Evolutionary conservation across 2,113 vertebrate genomes (phyloP).

Genomic region (Bothrops jararaca): DNA sequence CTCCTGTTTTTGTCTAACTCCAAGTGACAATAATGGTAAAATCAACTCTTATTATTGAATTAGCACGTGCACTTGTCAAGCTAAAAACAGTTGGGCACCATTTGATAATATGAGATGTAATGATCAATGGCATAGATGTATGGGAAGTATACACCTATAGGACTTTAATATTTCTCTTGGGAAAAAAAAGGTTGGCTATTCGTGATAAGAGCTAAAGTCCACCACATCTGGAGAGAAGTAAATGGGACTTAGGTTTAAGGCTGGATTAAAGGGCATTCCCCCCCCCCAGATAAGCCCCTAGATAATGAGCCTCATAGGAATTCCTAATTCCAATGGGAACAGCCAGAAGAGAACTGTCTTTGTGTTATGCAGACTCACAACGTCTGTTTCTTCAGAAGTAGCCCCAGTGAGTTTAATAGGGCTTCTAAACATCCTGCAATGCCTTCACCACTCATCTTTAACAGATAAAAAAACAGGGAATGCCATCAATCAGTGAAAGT

Average conservation of each 20-base stretch:
- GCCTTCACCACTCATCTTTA: neutral
- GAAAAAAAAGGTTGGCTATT: neutral
- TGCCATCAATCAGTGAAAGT: neutral
- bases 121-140: neutral
- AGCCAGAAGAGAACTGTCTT: neutral
- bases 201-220: neutral
- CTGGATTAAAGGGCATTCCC: neutral
- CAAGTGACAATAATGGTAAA: neutral
- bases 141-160: neutral
- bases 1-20: neutral
- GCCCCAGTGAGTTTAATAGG: neutral
- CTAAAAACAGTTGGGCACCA: neutral
- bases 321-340: neutral
- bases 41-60: neutral
- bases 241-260: neutral
- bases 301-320: neutral
- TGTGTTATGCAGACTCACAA: neutral
- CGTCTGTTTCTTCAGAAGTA: neutral
- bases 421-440: neutral
- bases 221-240: neutral
- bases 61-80: neutral
- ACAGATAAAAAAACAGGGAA: neutral
- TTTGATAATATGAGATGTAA: neutral
- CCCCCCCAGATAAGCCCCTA: neutral
- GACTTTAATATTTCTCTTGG: neutral